Conservation (phyloP, 92 coral and sea anemone genomes). For the Plumapathes pennacea region DNA sequence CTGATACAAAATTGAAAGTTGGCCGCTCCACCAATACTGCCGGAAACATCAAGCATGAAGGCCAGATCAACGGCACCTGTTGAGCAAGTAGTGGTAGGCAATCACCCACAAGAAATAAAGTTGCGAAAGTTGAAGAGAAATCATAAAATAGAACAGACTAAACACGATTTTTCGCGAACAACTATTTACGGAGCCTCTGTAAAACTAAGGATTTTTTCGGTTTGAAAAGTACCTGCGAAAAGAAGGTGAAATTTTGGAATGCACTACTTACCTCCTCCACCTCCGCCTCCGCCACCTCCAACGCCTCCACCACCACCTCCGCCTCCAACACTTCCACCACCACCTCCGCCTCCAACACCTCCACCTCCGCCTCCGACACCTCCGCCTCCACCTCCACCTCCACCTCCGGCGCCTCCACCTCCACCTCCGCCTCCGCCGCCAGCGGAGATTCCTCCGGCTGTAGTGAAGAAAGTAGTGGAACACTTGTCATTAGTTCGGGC, state of each 20-base stretch:
- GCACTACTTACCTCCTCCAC: constrained; percentile 8
- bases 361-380: constrained; percentile 13
- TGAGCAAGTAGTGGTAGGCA: no score
- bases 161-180: no score
- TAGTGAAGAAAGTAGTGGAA: neutral
- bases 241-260: no score
- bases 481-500: no score
- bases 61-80: constrained; percentile 50
- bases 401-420: constrained; percentile 17
- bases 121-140: no score
- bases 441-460: constrained; percentile 52
- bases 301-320: neutral
- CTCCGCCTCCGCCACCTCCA: constrained; percentile 7
- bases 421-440: constrained; percentile 25
- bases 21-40: constrained; percentile 31
- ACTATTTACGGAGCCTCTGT: no score
- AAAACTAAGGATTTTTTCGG: no score
- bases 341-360: constrained; percentile 6
- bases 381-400: constrained; percentile 13
- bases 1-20: constrained; percentile 27
- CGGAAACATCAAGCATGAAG: constrained; percentile 52
- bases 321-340: constrained; percentile 12
- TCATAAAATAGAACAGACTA: no score
- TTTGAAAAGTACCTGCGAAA: no score
- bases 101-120: no score